A percentile compares a stretch with the other conserved stretches of the same genome.
Conservation (phyloP, 2,113 vertebrate genomes). For the Onychorhynchus coronatus region DNA sequence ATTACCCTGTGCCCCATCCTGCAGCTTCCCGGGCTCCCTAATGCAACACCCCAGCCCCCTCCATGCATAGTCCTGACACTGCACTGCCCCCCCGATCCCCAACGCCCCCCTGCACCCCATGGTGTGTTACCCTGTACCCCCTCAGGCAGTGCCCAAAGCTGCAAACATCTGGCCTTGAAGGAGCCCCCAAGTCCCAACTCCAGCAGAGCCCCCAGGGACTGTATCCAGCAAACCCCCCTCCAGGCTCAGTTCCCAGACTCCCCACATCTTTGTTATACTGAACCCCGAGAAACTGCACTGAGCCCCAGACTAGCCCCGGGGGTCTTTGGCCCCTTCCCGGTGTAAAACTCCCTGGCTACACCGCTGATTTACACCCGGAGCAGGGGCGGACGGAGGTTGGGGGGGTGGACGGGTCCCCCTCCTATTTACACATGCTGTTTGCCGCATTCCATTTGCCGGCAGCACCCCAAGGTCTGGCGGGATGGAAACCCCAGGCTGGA, state of each 20-base stretch:
- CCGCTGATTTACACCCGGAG: neutral
- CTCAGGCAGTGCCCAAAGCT: neutral
- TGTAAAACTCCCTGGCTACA: neutral
- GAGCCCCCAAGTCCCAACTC: neutral
- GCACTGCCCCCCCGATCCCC: neutral
- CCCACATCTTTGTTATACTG: accelerated
- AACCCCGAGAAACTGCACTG: neutral
- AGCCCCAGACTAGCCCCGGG: accelerated
- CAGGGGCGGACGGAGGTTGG: neutral
- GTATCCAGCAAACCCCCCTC: neutral
- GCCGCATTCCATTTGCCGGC: neutral
- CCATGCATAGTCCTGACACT: accelerated
- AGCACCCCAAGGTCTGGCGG: neutral
- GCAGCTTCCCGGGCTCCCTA: neutral
- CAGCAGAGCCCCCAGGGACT: neutral
- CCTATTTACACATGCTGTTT: neutral
- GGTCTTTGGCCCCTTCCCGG: neutral
- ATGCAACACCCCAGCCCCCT: neutral
- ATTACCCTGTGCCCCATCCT: neutral
- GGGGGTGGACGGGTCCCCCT: no score
- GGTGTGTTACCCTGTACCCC: neutral
- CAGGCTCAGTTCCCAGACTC: neutral
- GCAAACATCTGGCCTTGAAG: neutral
- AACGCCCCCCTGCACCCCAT: neutral
- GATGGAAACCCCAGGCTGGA: neutral